Conservation (phyloP, 2,113 vertebrate genomes). For the Nycticorax nycticorax region DNA sequence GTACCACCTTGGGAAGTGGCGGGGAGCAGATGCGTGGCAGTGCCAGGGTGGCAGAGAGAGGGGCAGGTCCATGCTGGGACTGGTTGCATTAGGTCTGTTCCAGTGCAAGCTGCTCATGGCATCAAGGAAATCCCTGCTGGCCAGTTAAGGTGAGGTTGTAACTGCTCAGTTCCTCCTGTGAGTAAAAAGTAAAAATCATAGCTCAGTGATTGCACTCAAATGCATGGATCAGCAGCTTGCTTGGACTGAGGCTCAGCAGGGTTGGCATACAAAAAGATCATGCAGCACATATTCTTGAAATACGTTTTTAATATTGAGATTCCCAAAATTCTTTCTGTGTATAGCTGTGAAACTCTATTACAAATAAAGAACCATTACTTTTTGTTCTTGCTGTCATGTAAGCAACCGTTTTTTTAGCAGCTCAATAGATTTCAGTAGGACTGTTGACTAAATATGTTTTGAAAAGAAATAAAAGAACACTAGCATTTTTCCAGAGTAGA, state of each 20-base stretch:
- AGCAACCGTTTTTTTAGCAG: background rate
- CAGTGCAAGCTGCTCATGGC: background rate
- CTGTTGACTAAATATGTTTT: background rate
- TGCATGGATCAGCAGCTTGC: background rate
- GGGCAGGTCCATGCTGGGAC: accelerated
- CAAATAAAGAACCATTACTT: background rate
- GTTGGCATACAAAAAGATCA: background rate
- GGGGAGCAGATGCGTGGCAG: background rate
- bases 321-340: background rate
- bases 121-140: background rate
- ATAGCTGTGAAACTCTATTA: background rate
- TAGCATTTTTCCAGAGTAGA: background rate
- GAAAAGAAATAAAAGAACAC: background rate
- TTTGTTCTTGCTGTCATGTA: background rate
- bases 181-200: background rate
- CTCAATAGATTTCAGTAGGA: background rate
- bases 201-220: background rate
- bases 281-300: background rate
- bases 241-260: background rate
- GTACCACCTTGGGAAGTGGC: too few species aligned
- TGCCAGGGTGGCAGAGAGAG: background rate
- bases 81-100: background rate
- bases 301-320: background rate
- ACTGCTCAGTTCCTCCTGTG: background rate
- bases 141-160: background rate